Conservation (phyloP, 2,113 vertebrate genomes). For the Rhadina sibilatrix region DNA sequence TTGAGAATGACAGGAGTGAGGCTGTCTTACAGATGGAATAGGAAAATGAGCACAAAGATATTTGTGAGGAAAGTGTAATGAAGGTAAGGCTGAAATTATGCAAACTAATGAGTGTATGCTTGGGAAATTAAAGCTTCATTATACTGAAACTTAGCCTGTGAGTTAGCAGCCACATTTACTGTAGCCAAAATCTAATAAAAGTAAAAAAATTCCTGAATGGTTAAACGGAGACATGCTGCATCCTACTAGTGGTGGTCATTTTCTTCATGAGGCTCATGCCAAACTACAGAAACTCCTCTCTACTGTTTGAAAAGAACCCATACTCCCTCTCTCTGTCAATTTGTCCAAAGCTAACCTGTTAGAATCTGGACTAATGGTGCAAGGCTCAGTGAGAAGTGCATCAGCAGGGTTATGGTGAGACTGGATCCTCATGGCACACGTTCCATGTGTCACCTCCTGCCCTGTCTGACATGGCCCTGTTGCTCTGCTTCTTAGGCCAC, state of each 20-base stretch:
- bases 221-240: background rate
- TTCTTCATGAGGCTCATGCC: background rate
- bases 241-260: background rate
- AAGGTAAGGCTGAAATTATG: background rate
- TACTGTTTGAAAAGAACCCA: background rate
- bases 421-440: background rate
- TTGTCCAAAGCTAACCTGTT: background rate
- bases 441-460: background rate
- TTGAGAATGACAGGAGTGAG: background rate
- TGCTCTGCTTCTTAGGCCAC: background rate
- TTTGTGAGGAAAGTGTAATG: background rate
- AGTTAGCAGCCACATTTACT: background rate
- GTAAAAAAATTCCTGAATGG: background rate
- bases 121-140: conserved; percentile 7
- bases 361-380: background rate
- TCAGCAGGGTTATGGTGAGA: background rate
- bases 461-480: background rate
- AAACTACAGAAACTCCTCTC: background rate
- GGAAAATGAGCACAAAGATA: background rate
- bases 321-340: background rate
- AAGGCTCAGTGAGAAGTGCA: background rate
- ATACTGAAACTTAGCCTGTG: background rate
- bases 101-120: background rate
- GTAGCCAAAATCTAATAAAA: background rate
- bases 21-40: background rate